These are phyloP conservation scores for Ariopsis seemanni DNA, from an alignment of 2,113 vertebrate genomes.

Conservation along the genomic window DNA sequence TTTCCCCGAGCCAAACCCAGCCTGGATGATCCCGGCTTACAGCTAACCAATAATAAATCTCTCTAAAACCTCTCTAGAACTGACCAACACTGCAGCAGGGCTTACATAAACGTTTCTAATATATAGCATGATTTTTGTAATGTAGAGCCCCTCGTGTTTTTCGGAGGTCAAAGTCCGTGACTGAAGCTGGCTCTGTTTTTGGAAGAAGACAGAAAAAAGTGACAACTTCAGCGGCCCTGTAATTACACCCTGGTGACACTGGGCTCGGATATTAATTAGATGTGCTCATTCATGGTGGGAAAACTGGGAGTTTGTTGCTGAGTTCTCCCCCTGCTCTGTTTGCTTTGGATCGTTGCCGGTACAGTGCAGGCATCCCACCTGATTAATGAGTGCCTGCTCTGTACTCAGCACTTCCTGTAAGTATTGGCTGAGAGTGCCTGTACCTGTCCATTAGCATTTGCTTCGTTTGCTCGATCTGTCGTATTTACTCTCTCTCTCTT, in stretches of 20 bases:
- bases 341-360: conserved; percentile 64
- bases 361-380: conserved; percentile 72
- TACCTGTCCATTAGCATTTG: conserved; percentile 28
- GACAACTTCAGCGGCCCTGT: conserved; percentile 66
- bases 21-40: background rate
- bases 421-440: conserved; percentile 61
- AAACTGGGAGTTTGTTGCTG: background rate
- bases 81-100: background rate
- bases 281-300: conserved; percentile 34
- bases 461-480: conserved; percentile 20
- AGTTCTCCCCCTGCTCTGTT: conserved; percentile 60
- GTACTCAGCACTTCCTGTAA: conserved; percentile 69
- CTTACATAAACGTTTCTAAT: background rate
- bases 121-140: background rate
- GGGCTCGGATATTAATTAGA: conserved; percentile 55
- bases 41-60: conserved; percentile 27
- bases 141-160: background rate
- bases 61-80: background rate
- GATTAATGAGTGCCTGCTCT: conserved; percentile 75
- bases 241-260: conserved; percentile 64
- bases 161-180: background rate
- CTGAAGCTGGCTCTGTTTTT: conserved; percentile 54
- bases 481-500: conserved; percentile 3
- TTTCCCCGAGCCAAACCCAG: background rate
- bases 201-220: conserved; percentile 56